These are phyloP conservation scores for Melanerpes aurifrons DNA, from an alignment of 2,113 vertebrate genomes.

Conservation along the genomic window DNA sequence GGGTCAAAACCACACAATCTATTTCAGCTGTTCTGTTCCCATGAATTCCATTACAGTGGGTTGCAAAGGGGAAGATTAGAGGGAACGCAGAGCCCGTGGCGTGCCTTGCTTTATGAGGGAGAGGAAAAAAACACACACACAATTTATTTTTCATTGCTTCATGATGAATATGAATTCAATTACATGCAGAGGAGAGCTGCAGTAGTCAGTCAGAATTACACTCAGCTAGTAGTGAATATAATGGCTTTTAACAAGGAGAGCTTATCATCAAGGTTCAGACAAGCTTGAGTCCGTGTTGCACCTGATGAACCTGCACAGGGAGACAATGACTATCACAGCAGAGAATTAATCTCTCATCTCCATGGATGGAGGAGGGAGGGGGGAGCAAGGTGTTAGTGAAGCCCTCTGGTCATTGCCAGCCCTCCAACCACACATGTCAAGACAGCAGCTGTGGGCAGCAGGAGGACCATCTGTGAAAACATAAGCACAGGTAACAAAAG, in stretches of 20 bases:
- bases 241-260: constrained; percentile 70
- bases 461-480: not conserved
- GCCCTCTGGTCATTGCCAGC: not conserved
- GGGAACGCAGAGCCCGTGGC: constrained; percentile 49
- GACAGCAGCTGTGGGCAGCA: not conserved
- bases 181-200: constrained; percentile 57
- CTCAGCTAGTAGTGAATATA: constrained; percentile 50
- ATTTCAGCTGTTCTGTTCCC: constrained; percentile 40
- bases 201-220: constrained; percentile 60
- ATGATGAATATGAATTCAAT: constrained; percentile 77
- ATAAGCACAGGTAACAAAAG: not conserved
- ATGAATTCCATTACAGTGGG: constrained; percentile 56
- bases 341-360: constrained; percentile 19
- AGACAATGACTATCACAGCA: not conserved
- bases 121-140: not conserved
- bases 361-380: not conserved
- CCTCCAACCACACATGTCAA: not conserved
- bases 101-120: constrained; percentile 61
- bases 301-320: constrained; percentile 50
- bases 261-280: constrained; percentile 76
- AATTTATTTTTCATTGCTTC: constrained; percentile 75
- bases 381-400: not conserved
- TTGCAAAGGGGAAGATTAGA: constrained; percentile 53
- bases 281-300: constrained; percentile 24
- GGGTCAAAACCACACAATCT: constrained; percentile 47